phyloP scores from a whole-genome alignment of 2,888 invertebrate genomes.

The Stenolophus ochropezus region DNA sequence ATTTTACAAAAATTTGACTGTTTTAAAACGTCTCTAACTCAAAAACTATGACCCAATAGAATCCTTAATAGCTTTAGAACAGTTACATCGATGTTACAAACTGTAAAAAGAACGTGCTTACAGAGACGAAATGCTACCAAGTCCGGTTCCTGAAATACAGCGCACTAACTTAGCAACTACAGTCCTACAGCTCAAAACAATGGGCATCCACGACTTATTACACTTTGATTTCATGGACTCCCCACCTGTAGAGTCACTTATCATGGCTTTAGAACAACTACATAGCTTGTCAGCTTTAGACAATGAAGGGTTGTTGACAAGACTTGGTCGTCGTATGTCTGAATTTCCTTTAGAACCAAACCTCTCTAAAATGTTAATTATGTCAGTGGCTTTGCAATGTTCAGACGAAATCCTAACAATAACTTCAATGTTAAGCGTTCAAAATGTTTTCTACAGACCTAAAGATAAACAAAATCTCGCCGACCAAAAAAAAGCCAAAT shows the following conservation, averaged over 20 bases:
- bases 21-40: no score
- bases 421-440: constrained; percentile 98
- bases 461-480: constrained; percentile 97
- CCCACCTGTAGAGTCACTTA: constrained; percentile 97
- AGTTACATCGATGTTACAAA: constrained; percentile 95
- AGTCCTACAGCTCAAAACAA: constrained; percentile 96
- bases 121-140: constrained; percentile 98
- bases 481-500: constrained; percentile 99
- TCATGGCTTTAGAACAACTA: constrained; percentile 97
- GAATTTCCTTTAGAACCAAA: constrained; percentile 99
- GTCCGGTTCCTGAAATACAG: constrained; percentile 99
- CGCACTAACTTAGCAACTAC: constrained; percentile 98
- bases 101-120: constrained; percentile 99
- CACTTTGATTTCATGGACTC: constrained; percentile 99
- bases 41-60: no score
- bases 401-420: constrained; percentile 99
- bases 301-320: constrained; percentile 90
- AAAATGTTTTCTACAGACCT: constrained; percentile 97
- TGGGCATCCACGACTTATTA: constrained; percentile 99
- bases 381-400: constrained; percentile 98
- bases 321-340: constrained; percentile 86
- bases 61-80: no score
- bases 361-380: constrained; percentile 90
- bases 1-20: no score
- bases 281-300: constrained; percentile 98